A percentile compares a stretch with the other conserved stretches of the same genome.
Evolutionary conservation across 2,888 invertebrate species (phyloP).

Genomic region (Rotaria macrura): DNA sequence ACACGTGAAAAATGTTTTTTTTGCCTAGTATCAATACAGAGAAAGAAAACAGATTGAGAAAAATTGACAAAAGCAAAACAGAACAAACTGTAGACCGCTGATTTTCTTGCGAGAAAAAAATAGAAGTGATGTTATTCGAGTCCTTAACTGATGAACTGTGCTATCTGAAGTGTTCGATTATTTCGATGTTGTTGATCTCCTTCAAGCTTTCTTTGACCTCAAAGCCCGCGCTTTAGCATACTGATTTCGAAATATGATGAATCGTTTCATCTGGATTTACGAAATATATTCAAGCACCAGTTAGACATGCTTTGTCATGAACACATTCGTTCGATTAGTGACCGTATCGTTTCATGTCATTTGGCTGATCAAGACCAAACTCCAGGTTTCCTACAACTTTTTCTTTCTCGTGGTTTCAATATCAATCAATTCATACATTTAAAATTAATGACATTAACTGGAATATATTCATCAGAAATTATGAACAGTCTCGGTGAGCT

Average conservation of each 20-base stretch:
- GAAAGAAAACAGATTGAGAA: too few species aligned
- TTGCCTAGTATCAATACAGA: too few species aligned
- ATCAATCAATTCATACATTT: neutral
- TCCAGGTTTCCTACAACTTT: neutral
- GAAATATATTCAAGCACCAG: neutral
- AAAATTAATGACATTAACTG: neutral
- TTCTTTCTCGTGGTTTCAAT: neutral
- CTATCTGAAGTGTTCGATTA: neutral
- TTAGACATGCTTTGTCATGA: neutral
- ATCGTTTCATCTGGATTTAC: neutral
- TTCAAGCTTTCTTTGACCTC: neutral
- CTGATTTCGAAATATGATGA: neutral
- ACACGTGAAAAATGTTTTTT: too few species aligned
- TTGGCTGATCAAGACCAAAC: neutral
- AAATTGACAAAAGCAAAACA: too few species aligned
- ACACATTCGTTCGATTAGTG: neutral
- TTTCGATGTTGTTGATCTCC: neutral
- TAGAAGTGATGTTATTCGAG: neutral
- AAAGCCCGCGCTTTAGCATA: neutral
- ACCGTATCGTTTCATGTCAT: neutral
- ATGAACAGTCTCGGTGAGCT: neutral
- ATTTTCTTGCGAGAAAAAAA: too few species aligned
- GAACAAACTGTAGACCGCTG: too few species aligned
- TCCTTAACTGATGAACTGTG: neutral
- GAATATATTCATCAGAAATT: neutral